Evolutionary conservation across 1,140 invertebrate genomes (phyloP).

Genomic region (Drosophila parabipectinata): DNA sequence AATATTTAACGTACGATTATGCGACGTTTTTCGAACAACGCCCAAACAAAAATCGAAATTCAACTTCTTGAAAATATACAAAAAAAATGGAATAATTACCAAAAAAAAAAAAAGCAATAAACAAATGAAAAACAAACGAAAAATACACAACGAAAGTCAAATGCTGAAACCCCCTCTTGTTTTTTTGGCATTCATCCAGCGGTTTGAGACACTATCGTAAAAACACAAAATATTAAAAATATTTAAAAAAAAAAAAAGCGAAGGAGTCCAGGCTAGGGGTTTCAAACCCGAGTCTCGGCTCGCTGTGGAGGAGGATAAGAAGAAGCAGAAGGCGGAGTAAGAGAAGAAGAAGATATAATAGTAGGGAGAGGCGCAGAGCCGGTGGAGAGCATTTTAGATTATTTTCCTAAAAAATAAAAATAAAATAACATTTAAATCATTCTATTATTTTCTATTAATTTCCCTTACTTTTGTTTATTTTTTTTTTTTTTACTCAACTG

Average conservation of each 20-base stretch:
- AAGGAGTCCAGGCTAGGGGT: not conserved
- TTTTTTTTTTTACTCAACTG: constrained; percentile 4
- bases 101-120: constrained; percentile 79
- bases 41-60: constrained; percentile 96
- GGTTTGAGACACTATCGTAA: constrained; percentile 43
- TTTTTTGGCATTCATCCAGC: constrained; percentile 64
- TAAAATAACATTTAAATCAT: constrained; percentile 39
- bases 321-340: not conserved
- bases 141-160: constrained; percentile 79
- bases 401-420: constrained; percentile 31
- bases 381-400: constrained; percentile 34
- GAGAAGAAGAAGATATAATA: not conserved
- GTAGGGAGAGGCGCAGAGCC: constrained; percentile 37
- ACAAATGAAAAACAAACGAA: constrained; percentile 51
- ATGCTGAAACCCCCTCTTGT: constrained; percentile 80
- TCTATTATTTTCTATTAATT: constrained; percentile 13
- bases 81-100: constrained; percentile 78
- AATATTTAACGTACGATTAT: constrained; percentile 74
- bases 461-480: not conserved
- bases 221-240: not conserved
- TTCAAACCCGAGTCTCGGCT: not conserved
- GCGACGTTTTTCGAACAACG: constrained; percentile 83
- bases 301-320: not conserved
- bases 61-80: constrained; percentile 92
- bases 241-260: not conserved